Conservation (phyloP, 2,797 vertebrate genomes). For the Diplodus puntazzo region DNA sequence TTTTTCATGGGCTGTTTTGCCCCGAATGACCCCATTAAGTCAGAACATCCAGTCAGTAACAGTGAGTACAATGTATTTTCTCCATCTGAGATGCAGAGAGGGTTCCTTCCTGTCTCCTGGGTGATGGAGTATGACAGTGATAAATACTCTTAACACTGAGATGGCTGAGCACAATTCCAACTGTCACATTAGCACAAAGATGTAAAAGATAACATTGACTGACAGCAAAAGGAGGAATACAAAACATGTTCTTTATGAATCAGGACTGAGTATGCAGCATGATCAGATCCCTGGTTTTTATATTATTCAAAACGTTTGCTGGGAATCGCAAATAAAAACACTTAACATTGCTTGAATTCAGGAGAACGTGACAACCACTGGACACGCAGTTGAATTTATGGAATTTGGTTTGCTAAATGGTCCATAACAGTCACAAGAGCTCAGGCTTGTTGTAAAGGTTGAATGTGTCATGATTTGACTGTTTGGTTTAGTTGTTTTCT, state of each 20-base stretch:
- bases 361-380: neutral
- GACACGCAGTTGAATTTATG: neutral
- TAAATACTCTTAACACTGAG: neutral
- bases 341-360: neutral
- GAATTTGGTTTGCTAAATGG: too few species aligned
- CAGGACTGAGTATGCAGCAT: neutral
- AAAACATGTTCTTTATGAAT: too few species aligned
- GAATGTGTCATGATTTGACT: too few species aligned
- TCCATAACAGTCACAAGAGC: too few species aligned
- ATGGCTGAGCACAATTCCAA: neutral
- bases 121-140: conserved; percentile 2
- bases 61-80: neutral
- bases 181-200: neutral
- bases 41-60: neutral
- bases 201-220: neutral
- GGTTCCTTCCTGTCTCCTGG: neutral
- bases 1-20: neutral
- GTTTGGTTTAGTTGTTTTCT: too few species aligned
- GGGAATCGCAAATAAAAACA: neutral
- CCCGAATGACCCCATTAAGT: neutral
- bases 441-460: neutral
- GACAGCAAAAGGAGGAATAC: neutral
- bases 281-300: neutral
- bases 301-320: too few species aligned
- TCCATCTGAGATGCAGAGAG: neutral